These are phyloP conservation scores for Cantharis nigra DNA, from an alignment of 2,888 invertebrate genomes.

Conservation along the genomic window DNA sequence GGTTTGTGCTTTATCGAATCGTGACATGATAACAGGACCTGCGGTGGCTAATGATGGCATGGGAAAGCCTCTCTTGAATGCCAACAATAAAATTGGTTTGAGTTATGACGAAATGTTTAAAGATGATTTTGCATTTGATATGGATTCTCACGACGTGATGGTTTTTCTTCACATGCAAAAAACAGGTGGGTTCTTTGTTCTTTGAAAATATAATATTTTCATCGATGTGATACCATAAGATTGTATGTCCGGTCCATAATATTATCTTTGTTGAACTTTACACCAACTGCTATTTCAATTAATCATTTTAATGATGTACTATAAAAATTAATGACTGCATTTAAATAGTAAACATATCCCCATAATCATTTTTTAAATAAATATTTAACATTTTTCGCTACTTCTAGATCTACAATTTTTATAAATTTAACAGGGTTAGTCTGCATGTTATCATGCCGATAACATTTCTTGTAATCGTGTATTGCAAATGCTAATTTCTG, in stretches of 20 bases:
- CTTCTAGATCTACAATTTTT: too few relatives aligned
- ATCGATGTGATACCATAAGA: neutral
- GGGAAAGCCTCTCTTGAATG: conserved; percentile 50
- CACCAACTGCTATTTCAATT: neutral
- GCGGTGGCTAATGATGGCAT: conserved; percentile 59
- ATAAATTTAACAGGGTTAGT: neutral
- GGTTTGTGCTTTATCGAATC: conserved; percentile 75
- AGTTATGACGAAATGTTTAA: conserved; percentile 87
- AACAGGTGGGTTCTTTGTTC: conserved; percentile 66
- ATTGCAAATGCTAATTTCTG: neutral
- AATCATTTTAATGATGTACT: neutral
- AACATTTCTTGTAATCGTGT: neutral
- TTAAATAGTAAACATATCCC: neutral
- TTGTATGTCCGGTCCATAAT: neutral
- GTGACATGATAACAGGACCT: conserved; percentile 53
- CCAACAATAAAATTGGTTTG: conserved; percentile 66
- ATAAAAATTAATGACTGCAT: neutral
- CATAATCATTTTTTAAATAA: neutral
- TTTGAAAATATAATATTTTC: neutral
- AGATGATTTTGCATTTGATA: conserved; percentile 86
- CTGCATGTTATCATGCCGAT: neutral
- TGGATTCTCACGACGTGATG: conserved; percentile 94
- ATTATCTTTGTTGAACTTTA: neutral
- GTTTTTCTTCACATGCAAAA: conserved; percentile 99
- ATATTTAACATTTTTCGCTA: too few relatives aligned